These are phyloP conservation scores for Gavialis gangeticus DNA, from an alignment of 2,113 vertebrate species.

Conservation along the genomic window DNA sequence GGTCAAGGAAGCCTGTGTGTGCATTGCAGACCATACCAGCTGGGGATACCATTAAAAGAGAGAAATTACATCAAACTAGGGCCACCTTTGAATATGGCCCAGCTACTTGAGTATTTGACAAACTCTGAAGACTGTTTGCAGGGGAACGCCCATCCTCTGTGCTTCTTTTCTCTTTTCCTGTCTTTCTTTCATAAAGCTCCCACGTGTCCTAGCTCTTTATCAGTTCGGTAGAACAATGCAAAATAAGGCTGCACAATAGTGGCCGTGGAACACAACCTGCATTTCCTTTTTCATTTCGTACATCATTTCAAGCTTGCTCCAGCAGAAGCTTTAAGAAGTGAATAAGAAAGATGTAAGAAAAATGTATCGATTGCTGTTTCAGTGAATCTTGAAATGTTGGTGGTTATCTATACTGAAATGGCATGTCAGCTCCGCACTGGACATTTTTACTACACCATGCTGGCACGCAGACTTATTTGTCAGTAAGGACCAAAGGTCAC, in stretches of 20 bases:
- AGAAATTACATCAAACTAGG: background rate
- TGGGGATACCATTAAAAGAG: background rate
- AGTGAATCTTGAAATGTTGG: background rate
- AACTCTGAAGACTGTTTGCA: background rate
- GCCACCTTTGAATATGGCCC: background rate
- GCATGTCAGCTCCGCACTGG: conserved; percentile 4
- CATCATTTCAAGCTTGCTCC: conserved; percentile 55
- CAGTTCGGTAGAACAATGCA: background rate
- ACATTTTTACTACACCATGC: conserved; percentile 48
- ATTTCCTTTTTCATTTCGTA: conserved; percentile 62
- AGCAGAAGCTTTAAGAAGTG: conserved; percentile 76
- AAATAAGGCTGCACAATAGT: background rate
- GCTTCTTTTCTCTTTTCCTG: background rate
- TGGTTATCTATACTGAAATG: conserved; percentile 20
- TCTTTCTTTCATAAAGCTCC: conserved; percentile 1
- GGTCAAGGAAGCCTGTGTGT: background rate
- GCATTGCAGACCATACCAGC: background rate
- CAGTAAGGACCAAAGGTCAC: background rate
- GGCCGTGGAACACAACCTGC: background rate
- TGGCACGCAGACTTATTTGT: background rate
- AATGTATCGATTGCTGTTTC: conserved; percentile 36
- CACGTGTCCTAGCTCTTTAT: conserved; percentile 5
- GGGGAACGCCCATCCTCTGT: background rate
- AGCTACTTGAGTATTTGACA: background rate
- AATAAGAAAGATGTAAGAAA: conserved; percentile 72